A percentile compares a stretch with the other conserved stretches of the same genome.
Conservation (phyloP, 2,113 vertebrate genomes). For the Sylvietta virens region DNA sequence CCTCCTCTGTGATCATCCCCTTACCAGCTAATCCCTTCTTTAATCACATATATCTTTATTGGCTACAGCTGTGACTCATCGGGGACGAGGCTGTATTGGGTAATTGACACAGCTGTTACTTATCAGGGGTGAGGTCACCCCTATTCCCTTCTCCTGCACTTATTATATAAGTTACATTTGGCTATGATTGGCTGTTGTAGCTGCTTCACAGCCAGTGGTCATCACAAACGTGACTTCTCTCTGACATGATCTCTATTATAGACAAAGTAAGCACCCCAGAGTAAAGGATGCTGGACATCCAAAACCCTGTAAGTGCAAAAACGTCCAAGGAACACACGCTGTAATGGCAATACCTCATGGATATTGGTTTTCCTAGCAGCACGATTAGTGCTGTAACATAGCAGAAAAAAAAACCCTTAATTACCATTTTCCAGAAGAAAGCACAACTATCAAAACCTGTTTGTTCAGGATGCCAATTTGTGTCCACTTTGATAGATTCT, state of each 20-base stretch:
- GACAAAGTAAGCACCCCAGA: neutral
- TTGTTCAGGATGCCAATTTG: neutral
- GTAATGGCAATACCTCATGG: neutral
- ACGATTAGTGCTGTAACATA: neutral
- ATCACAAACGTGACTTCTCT: neutral
- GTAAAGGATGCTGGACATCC: neutral
- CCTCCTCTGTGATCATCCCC: too few relatives aligned
- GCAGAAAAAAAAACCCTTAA: neutral
- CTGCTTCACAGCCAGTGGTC: neutral
- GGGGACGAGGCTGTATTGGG: too few relatives aligned
- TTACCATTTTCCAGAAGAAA: neutral
- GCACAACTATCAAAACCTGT: neutral
- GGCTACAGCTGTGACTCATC: too few relatives aligned
- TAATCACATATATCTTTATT: too few relatives aligned
- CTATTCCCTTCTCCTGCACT: too few relatives aligned
- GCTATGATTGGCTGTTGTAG: neutral
- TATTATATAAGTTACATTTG: neutral
- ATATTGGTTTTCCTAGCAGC: neutral
- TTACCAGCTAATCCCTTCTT: too few relatives aligned
- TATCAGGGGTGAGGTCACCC: too few relatives aligned
- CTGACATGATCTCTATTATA: neutral
- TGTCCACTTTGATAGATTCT: neutral
- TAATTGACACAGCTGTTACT: too few relatives aligned
- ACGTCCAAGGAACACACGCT: neutral
- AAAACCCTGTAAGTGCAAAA: neutral